A percentile compares a stretch with the other conserved stretches of the same genome.
Evolutionary conservation across 2,888 invertebrate genomes (phyloP).

Genomic region (Drosophila peninsularis): DNA sequence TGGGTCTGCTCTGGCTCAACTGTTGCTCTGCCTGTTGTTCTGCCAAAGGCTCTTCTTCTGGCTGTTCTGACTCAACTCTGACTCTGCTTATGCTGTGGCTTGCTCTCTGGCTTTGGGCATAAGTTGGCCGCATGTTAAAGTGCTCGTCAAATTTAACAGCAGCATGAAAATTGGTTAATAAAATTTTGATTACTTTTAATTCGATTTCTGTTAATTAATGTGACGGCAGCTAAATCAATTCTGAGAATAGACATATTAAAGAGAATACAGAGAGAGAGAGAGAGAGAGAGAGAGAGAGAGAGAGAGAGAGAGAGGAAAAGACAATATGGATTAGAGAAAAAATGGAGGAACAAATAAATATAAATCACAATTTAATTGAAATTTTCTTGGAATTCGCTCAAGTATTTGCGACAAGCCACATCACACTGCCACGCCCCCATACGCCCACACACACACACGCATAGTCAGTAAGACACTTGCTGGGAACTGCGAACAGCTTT

Average conservation of each 20-base stretch:
- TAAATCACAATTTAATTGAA: constrained; percentile 24
- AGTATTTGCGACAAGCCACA: constrained; percentile 11
- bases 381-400: constrained; percentile 12
- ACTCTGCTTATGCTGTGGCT: too few species aligned
- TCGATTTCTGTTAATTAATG: neutral
- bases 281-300: neutral
- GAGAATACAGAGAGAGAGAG: neutral
- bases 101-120: neutral
- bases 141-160: neutral
- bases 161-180: neutral
- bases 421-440: constrained; percentile 10
- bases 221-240: neutral
- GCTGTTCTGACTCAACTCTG: too few species aligned
- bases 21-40: too few species aligned
- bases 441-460: neutral
- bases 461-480: neutral
- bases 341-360: constrained; percentile 1
- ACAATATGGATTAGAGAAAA: neutral
- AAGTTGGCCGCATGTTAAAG: neutral
- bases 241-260: neutral
- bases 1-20: too few species aligned
- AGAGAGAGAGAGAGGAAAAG: neutral
- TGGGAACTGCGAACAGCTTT: neutral
- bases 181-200: neutral
- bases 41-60: too few species aligned